Evolutionary conservation across 1,140 invertebrate genomes (phyloP).

Genomic region (Drosophila kikkawai): DNA sequence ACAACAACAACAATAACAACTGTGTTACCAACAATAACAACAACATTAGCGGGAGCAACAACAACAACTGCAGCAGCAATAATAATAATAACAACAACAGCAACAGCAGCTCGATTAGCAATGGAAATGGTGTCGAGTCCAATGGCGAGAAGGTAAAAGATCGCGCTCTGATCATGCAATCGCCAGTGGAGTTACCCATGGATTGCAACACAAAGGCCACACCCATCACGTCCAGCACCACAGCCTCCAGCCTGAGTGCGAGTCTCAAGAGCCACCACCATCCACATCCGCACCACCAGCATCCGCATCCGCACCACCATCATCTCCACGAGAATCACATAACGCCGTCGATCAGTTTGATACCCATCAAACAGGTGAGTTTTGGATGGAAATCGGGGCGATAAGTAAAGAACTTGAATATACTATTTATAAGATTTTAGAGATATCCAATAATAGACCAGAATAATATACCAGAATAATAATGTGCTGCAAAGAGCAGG

Average conservation of each 20-base stretch:
- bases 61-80: slow-evolving; percentile 53
- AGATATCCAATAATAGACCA: not conserved
- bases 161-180: slow-evolving; percentile 64
- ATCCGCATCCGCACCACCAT: slow-evolving; percentile 37
- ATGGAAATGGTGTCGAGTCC: slow-evolving; percentile 40
- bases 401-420: too few species aligned
- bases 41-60: slow-evolving; percentile 37
- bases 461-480: not conserved
- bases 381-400: not conserved
- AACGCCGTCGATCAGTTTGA: slow-evolving; percentile 93
- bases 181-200: slow-evolving; percentile 73
- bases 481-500: not conserved
- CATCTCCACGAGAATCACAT: slow-evolving; percentile 87
- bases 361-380: slow-evolving; percentile 92
- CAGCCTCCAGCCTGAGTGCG: slow-evolving; percentile 38
- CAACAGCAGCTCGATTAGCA: slow-evolving; percentile 44
- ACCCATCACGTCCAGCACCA: slow-evolving; percentile 78
- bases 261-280: slow-evolving; percentile 57
- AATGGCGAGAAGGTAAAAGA: slow-evolving; percentile 61
- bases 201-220: slow-evolving; percentile 82
- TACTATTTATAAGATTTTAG: not conserved
- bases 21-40: slow-evolving; percentile 24
- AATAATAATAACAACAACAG: slow-evolving; percentile 51
- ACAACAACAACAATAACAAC: slow-evolving; percentile 47
- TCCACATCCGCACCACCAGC: slow-evolving; percentile 44